phyloP scores from a whole-genome alignment of 1,140 invertebrate species.

The Hyposmocoma kahamanoa region DNA sequence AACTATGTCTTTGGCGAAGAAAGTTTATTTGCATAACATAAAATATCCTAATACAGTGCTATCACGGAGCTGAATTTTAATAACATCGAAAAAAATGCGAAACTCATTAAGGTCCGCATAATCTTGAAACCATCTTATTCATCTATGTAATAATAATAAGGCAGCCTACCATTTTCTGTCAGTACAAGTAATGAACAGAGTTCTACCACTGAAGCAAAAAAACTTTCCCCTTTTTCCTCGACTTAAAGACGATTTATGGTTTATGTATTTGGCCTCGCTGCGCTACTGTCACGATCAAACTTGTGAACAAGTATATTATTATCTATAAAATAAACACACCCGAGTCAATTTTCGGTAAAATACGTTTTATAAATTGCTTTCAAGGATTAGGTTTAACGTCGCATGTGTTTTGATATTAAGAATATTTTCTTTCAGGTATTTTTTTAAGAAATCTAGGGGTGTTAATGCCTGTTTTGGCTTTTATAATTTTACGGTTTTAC shows the following conservation, averaged over 20 bases:
- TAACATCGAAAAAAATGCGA: too few species aligned
- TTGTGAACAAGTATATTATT: slow-evolving; percentile 39
- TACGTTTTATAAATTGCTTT: slow-evolving; percentile 18
- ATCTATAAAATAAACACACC: slow-evolving; percentile 20
- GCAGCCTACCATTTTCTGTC: slow-evolving; percentile 27
- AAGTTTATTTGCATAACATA: too few species aligned
- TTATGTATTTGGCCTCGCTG: slow-evolving; percentile 63
- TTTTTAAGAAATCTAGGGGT: too few species aligned
- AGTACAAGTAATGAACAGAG: slow-evolving; percentile 44
- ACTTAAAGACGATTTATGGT: slow-evolving; percentile 58
- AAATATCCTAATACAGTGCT: too few species aligned
- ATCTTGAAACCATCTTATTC: too few species aligned
- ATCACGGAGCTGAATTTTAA: too few species aligned
- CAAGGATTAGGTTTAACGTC: slow-evolving; percentile 11
- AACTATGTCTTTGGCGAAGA: too few species aligned
- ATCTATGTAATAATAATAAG: too few species aligned
- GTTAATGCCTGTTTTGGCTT: too few species aligned
- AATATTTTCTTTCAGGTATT: too few species aligned
- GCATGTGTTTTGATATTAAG: slow-evolving; percentile 5
- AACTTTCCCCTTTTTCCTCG: slow-evolving; percentile 40
- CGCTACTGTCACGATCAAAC: slow-evolving; percentile 47
- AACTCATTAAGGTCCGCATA: too few species aligned
- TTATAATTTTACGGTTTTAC: background rate
- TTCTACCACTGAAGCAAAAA: slow-evolving; percentile 44
- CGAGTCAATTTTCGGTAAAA: slow-evolving; percentile 12